Conservation (phyloP, 2,113 vertebrate genomes). For the Anhinga rufa region DNA sequence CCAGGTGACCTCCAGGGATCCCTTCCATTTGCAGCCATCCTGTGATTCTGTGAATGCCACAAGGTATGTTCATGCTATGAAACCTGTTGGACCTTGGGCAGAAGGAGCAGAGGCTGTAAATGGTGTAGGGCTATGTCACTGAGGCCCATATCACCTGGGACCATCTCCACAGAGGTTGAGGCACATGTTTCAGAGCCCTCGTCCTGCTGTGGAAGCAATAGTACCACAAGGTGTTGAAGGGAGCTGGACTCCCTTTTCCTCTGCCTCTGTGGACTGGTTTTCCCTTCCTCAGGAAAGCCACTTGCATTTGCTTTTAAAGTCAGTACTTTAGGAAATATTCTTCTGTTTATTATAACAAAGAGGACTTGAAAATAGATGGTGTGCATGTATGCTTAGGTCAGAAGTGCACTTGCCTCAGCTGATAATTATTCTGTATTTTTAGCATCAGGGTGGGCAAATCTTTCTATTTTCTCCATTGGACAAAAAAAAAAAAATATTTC, state of each 20-base stretch:
- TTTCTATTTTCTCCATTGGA: conserved; percentile 57
- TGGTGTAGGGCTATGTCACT: not conserved
- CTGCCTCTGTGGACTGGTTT: not conserved
- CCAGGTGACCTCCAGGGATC: not conserved
- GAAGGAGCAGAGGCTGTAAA: not conserved
- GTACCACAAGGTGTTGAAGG: not conserved
- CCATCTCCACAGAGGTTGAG: not conserved
- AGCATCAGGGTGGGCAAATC: conserved; percentile 38
- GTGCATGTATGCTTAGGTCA: conserved; percentile 22
- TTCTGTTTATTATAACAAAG: conserved; percentile 7
- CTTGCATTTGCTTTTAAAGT: not conserved
- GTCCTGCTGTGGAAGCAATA: not conserved
- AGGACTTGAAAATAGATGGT: not conserved
- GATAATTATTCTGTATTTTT: conserved; percentile 62
- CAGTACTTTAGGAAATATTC: not conserved
- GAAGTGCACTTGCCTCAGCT: conserved; percentile 48
- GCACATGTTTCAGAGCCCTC: not conserved
- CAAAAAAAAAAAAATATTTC: not conserved
- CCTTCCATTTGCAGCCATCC: not conserved
- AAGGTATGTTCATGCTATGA: not conserved
- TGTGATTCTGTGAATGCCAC: not conserved
- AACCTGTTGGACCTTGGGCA: not conserved
- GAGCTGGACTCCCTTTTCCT: not conserved
- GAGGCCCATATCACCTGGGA: not conserved
- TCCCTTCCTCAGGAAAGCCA: not conserved